phyloP scores from a whole-genome alignment of 2,888 invertebrate species.

The Catotricha subobsoleta region DNA sequence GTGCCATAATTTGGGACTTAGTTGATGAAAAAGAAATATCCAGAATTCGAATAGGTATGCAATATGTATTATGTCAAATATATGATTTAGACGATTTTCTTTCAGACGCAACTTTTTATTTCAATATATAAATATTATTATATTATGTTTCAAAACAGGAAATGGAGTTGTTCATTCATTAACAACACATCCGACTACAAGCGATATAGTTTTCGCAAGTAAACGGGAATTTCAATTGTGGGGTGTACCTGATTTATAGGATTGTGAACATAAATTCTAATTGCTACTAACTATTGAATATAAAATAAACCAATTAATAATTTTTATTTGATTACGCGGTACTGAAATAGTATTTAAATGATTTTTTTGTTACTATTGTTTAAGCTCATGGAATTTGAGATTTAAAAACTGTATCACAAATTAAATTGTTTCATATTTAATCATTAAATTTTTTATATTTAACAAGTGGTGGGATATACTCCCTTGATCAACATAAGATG shows the following conservation, averaged over 20 bases:
- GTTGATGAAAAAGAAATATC: slow-evolving; percentile 46
- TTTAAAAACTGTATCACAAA: too few relatives aligned
- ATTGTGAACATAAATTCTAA: too few relatives aligned
- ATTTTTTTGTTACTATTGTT: too few relatives aligned
- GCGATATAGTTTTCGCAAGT: slow-evolving; percentile 23
- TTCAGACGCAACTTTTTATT: background rate
- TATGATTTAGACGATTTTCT: background rate
- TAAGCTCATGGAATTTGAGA: too few relatives aligned
- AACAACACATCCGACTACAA: slow-evolving; percentile 52
- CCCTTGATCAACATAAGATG: too few relatives aligned
- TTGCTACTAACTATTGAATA: background rate
- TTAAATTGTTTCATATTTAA: too few relatives aligned
- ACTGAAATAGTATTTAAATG: too few relatives aligned
- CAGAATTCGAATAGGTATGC: slow-evolving; percentile 22
- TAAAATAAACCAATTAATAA: too few relatives aligned
- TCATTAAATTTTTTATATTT: too few relatives aligned
- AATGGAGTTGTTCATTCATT: slow-evolving; percentile 59
- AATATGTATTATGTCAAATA: background rate
- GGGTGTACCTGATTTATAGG: slow-evolving; percentile 5
- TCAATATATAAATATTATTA: background rate
- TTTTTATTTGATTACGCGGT: too few relatives aligned
- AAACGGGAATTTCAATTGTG: slow-evolving; percentile 24
- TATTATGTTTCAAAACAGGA: slow-evolving; percentile 16
- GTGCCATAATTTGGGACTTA: slow-evolving; percentile 55
- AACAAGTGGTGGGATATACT: too few relatives aligned